phyloP scores from a whole-genome alignment of 2,888 invertebrate species.

The Drosophila kuntzei region DNA sequence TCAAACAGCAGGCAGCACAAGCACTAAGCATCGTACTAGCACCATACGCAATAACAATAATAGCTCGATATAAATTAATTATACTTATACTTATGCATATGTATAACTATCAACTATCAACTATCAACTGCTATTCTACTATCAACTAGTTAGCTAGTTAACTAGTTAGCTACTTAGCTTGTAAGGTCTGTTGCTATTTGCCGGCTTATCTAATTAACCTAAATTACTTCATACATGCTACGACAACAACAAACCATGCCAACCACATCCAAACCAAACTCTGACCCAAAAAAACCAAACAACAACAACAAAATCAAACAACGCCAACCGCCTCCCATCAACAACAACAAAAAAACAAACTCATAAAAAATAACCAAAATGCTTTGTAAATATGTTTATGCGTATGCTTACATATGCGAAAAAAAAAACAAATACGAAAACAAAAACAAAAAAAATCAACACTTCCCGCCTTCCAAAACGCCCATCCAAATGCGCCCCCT shows the following conservation, averaged over 20 bases:
- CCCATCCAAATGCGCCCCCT: conserved; percentile 43
- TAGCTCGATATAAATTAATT: conserved; percentile 45
- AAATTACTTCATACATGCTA: conserved; percentile 76
- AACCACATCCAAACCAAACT: conserved; percentile 61
- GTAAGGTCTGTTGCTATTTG: conserved; percentile 76
- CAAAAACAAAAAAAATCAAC: conserved; percentile 48
- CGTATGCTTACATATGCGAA: conserved; percentile 54
- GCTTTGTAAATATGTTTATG: conserved; percentile 72
- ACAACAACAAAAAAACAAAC: conserved; percentile 49
- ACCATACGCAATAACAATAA: conserved; percentile 41
- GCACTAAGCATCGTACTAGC: conserved; percentile 69
- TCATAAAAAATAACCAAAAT: conserved; percentile 49
- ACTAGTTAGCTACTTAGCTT: conserved; percentile 61
- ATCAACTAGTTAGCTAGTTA: conserved; percentile 46
- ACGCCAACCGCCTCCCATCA: conserved; percentile 40
- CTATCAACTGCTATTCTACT: conserved; percentile 38
- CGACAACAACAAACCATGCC: conserved; percentile 57
- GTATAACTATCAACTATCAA: conserved; percentile 10
- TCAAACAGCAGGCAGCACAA: conserved; percentile 80
- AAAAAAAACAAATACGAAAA: conserved; percentile 13
- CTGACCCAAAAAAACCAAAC: conserved; percentile 57
- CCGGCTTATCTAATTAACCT: conserved; percentile 79
- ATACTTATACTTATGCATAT: conserved; percentile 19
- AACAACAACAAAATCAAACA: conserved; percentile 33
- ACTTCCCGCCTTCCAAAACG: conserved; percentile 58